A percentile compares a stretch with the other conserved stretches of the same genome.
These are phyloP conservation scores for Parambassis ranga DNA, from an alignment of 2,797 vertebrate species.

Conservation along the genomic window DNA sequence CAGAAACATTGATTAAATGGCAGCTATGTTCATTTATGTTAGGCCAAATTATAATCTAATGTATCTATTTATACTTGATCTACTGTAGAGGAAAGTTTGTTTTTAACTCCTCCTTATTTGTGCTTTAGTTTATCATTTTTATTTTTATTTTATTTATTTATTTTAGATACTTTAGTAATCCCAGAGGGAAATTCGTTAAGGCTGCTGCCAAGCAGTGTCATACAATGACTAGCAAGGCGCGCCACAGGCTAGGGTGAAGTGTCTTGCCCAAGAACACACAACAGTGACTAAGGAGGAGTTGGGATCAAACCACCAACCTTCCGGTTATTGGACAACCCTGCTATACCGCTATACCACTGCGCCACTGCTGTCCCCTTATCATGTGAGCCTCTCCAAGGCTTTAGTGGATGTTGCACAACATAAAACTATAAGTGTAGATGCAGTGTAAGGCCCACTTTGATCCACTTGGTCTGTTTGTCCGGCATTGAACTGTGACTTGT, in stretches of 20 bases:
- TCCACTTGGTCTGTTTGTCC: slow-evolving; percentile 15
- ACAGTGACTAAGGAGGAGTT: too few relatives aligned
- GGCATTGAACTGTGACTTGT: slow-evolving; percentile 65
- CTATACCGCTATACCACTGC: too few relatives aligned
- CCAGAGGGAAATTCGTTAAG: too few relatives aligned
- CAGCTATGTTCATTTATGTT: slow-evolving; percentile 56
- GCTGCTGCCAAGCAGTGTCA: too few relatives aligned
- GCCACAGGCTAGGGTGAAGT: too few relatives aligned
- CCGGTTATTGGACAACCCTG: too few relatives aligned
- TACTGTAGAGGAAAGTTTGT: neutral
- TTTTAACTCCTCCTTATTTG: neutral
- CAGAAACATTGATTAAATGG: slow-evolving; percentile 36
- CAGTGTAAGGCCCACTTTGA: neutral
- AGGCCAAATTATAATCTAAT: neutral
- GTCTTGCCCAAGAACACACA: too few relatives aligned
- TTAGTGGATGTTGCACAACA: neutral
- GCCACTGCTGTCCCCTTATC: too few relatives aligned
- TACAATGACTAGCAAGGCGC: too few relatives aligned
- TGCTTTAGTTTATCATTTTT: slow-evolving; percentile 2
- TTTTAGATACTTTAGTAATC: too few relatives aligned
- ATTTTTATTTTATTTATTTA: too few relatives aligned
- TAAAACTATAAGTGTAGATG: neutral
- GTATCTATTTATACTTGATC: slow-evolving; percentile 16
- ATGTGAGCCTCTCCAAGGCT: neutral
- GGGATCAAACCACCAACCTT: neutral